These are phyloP conservation scores for Ceyx margarethae DNA, from an alignment of 2,113 vertebrate species.

Conservation along the genomic window DNA sequence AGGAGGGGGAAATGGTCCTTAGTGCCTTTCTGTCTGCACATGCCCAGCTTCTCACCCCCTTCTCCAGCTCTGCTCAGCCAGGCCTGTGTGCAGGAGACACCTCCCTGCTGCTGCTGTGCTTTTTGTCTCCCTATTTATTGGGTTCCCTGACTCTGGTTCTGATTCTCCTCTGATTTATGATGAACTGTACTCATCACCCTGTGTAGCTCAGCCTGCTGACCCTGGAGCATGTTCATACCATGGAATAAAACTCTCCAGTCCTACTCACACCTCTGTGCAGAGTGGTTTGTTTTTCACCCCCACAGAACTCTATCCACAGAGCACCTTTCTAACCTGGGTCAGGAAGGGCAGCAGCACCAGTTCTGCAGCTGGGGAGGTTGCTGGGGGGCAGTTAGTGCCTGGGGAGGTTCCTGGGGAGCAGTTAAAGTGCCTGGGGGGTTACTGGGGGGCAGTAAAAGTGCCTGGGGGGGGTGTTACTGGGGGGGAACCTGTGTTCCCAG, in stretches of 20 bases:
- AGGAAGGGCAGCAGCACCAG: not conserved
- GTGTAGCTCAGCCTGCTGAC: conserved; percentile 66
- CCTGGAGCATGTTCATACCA: conserved; percentile 68
- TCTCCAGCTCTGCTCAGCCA: not conserved
- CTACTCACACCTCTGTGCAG: not conserved
- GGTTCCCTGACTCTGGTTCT: conserved; percentile 35
- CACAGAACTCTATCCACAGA: fast-evolving
- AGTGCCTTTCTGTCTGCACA: conserved; percentile 72
- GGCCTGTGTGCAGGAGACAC: conserved; percentile 9
- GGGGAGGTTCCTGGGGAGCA: too few relatives aligned
- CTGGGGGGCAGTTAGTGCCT: not conserved
- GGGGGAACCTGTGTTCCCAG: too few relatives aligned
- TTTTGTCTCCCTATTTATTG: conserved; percentile 48
- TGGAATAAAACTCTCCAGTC: conserved; percentile 71
- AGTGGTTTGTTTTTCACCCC: not conserved
- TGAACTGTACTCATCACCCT: conserved; percentile 53
- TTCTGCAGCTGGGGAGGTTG: not conserved
- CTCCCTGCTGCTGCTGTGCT: not conserved
- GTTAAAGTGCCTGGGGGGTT: too few relatives aligned
- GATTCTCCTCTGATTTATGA: conserved; percentile 36
- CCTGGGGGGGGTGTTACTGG: too few relatives aligned
- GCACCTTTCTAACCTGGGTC: fast-evolving
- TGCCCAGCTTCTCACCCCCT: conserved; percentile 24
- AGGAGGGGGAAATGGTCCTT: conserved; percentile 36
- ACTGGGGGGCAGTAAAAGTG: too few relatives aligned